Base-by-base conservation (phyloP, 2,888 invertebrate genomes). In the Chesias legatella region DNA sequence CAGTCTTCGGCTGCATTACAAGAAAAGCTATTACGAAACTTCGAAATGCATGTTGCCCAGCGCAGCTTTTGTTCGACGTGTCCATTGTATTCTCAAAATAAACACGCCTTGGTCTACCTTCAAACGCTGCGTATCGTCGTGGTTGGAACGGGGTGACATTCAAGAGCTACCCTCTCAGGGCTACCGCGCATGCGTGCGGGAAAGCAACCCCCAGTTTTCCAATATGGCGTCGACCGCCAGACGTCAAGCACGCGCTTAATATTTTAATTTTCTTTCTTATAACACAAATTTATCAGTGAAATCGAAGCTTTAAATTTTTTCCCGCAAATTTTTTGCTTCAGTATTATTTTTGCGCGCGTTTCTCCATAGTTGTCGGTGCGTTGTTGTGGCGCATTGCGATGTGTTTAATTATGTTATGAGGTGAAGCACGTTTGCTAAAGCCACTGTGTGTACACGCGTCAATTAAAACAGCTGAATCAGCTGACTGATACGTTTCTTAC, bases 161-260 rank as follows among this genome's bases (percentile, higher is more conserved):
- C 60, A 64, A 63, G 64, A 60, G 63, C 67, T 67, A 67, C 72
- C 67, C 71, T 56, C 52, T 48, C 43, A 63, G 62, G 67, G 67
- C 63, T 63, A 68, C 24, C 33, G 73, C 86, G 84, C 86, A 83
- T 83, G 86, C 84, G 84, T 67, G 50, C 63, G 60, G 33, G 29
- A 33, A 53, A 63, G 53, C 72, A 67, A 68, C 81, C 82, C n/a
- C 83, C 65, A 70, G 63, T 63, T 59, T 76, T 76, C 73, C 84
- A 86, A 86, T 84, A 86, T 86, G 86, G 86, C 86, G 84, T 48
- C 73, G 72, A 58, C 67, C 83, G 84, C 83, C 85, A 80, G 69
- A 68, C 75, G 70, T 68, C 61, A 60, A 76, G 69, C 84, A 85
- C 86, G 84, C 83, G 76, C 68, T 61, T 53, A 63, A 52, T 80